A percentile compares a stretch with the other conserved stretches of the same genome.
Conservation (phyloP, 2,888 invertebrate genomes). For the Sesia bembeciformis region DNA sequence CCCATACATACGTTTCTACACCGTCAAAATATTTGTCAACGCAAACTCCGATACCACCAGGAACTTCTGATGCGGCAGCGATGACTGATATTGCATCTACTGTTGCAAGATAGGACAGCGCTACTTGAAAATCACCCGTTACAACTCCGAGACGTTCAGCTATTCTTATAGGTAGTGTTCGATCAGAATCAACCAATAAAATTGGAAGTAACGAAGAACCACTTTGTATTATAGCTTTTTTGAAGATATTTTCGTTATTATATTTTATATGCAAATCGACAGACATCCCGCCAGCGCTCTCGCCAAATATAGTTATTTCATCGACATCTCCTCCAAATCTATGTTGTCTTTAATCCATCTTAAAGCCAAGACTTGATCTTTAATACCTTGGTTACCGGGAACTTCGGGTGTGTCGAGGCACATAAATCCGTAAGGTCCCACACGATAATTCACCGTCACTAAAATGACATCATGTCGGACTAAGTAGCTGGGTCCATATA, state of each 20-base stretch:
- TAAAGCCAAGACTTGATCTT: constrained; percentile 38
- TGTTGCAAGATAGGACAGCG: too few species aligned
- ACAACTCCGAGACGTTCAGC: too few species aligned
- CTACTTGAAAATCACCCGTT: too few species aligned
- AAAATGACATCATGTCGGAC: constrained; percentile 7
- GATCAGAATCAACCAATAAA: too few species aligned
- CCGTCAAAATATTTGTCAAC: too few species aligned
- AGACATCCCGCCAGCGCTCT: constrained; percentile 38
- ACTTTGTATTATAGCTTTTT: too few species aligned
- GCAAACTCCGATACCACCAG: too few species aligned
- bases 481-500: constrained; percentile 4
- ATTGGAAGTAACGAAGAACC: too few species aligned
- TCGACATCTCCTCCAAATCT: constrained; percentile 37
- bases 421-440: constrained; percentile 51
- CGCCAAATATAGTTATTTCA: constrained; percentile 40
- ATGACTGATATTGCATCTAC: too few species aligned
- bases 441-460: constrained; percentile 36
- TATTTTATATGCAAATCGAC: constrained; percentile 31
- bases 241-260: constrained; percentile 6
- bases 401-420: constrained; percentile 37
- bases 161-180: too few species aligned
- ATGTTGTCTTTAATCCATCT: constrained; percentile 41
- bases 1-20: too few species aligned
- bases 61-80: too few species aligned
- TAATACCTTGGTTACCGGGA: constrained; percentile 48